Base-by-base conservation (phyloP, 2,797 vertebrate species). In the Myoxocephalus aenaeus region DNA sequence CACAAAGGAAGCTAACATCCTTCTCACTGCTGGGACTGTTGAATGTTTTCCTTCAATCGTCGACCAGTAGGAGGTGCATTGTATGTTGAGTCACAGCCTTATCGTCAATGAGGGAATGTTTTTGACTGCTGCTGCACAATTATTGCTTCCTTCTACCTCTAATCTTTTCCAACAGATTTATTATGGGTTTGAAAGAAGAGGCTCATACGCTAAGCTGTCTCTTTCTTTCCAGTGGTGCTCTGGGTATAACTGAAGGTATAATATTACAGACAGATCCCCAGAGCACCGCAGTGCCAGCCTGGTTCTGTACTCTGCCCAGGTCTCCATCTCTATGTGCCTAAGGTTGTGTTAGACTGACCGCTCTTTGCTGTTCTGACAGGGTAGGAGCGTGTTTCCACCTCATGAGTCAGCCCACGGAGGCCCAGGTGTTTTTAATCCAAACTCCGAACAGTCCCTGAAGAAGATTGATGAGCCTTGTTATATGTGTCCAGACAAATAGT, bases 381-480 rank as follows among this genome's bases (percentile, higher is more conserved):
- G 73, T 15, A 75, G 75, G 79, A 91, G 83, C 58, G 58, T 87
- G 86, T 92, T 93, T 94, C 92, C 92, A 92, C 89, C 89, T 90
- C 86, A 76, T 84, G 88, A 92, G 86, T 91, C 88, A 84, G 87
- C 73, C 89, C 32, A 64, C 69, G 48, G 70, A 90, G 80, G 79
- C 72, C 90, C 92, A 94, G 90, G 88, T 94, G 92, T 91, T 95
- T 95, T 92, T 89, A 91, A 94, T 94, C 87, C 92, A 87, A 86
- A 88, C 84, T 82, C 70, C 6, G 86, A 90, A 85, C 80, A 85
- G 89, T 83, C 89, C 69, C 86, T 90, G 88, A 92, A 92, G 90
- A 94, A 94, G 93, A 95, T 95, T 91, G 94, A 95, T 95, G 94
- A 94, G 81, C 86, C 92, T 93, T 93, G 91, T 94, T 93, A 94